Evolutionary conservation across 2,888 invertebrate species (phyloP), one percentile per base, ranked within the genome.

Genomic region (Chymomyza procnemis): DNA sequence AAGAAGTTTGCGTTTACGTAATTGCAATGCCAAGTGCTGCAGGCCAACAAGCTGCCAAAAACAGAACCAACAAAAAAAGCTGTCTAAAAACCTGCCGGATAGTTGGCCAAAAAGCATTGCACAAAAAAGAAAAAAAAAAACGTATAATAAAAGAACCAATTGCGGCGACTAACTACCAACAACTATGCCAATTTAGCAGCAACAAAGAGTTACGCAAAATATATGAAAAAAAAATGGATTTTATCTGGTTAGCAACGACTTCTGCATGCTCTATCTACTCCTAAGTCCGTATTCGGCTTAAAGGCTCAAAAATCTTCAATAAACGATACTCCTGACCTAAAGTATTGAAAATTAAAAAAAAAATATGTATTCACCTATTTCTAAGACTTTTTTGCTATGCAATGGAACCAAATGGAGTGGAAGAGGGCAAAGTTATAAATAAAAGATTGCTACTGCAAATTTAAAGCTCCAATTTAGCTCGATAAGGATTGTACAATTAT

Each of bases 11-110:
- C 66, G 65, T 73, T 66, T 71, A 67, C 61, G 71, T 75, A 75
- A 78, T 75, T 78, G 66, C 79, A 56, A 62, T 61, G 78, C 75
- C 61, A 67, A 78, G 67, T 62, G 60, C 65, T 66, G 64, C 65
- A 30, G 30, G 30, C 80, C 83, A 80, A 79, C 78, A 77, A 69
- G 79, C 68, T 74, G 70, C 70, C 79, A 73, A 70, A 66, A 71
- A 19, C 58, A 9, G 19, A 41, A 64, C n/a, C 19, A 12, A 52
- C 58, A 64, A 52, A n/a, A 60, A 26, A 26, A 26, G 6, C 26
- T 26, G 26, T 12, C 34, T 41, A 41, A 41, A 41, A 41, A 41
- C 34, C 34, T 12, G 34, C 34, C 34, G 9, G 34, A 3, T 8
- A 34, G 34, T 41, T 41, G 34, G 34, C 34, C 34, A 41, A 41